A percentile compares a stretch with the other conserved stretches of the same genome.
Conservation (phyloP, 2,888 invertebrate genomes). For the Conchocele bisecta region DNA sequence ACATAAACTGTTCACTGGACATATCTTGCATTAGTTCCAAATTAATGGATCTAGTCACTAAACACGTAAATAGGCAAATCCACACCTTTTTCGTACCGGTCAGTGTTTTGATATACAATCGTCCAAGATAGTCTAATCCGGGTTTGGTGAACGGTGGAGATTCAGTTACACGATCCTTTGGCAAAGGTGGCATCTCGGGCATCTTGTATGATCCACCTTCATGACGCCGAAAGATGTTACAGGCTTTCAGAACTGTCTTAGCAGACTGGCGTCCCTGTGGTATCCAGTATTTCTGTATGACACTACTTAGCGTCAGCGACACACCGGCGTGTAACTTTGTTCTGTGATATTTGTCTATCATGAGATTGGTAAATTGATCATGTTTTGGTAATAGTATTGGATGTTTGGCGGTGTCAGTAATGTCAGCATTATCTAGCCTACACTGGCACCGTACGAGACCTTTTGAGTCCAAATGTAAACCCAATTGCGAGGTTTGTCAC, state of each 20-base stretch:
- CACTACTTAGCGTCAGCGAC: constrained; percentile 17
- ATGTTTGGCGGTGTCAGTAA: constrained; percentile 14
- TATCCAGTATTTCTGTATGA: constrained; percentile 2
- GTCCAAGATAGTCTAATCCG: constrained; percentile 26
- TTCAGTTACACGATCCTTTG: constrained; percentile 16
- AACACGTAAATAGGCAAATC: constrained; percentile 29
- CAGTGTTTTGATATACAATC: constrained; percentile 11
- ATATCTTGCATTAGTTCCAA: constrained; percentile 28
- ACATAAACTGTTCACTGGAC: constrained; percentile 19
- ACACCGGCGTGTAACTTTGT: constrained; percentile 18
- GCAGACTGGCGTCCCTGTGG: background rate
- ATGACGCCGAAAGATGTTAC: background rate
- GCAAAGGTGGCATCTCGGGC: constrained; percentile 28
- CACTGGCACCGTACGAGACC: constrained; percentile 19
- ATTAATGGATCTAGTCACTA: constrained; percentile 16
- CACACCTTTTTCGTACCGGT: constrained; percentile 16
- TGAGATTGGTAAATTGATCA: constrained; percentile 15
- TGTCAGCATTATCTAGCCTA: constrained; percentile 20
- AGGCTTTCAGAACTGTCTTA: background rate
- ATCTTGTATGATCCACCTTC: constrained; percentile 8
- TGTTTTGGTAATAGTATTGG: constrained; percentile 6
- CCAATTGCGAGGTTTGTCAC: constrained; percentile 4
- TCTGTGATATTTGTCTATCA: constrained; percentile 23
- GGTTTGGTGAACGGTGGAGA: constrained; percentile 13
- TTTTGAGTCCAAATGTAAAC: constrained; percentile 10